Evolutionary conservation across 2,113 vertebrate species (phyloP), one percentile per base, ranked within the genome.

Genomic region (Coturnix japonica): DNA sequence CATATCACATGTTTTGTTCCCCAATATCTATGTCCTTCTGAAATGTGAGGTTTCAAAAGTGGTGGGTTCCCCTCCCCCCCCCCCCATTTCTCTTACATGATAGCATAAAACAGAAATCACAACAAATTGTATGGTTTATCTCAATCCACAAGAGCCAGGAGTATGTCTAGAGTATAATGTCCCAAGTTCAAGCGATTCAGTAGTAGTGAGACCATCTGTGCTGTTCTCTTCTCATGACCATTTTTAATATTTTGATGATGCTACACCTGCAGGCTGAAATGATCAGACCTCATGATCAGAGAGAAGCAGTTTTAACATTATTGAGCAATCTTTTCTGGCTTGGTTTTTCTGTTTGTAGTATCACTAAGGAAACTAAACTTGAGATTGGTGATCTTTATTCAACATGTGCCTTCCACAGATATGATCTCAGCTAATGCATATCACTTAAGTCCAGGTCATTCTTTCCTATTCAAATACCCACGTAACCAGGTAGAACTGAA

Each of bases 351-450:
- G 9, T 96, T 92, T 96, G 82, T 91, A 87, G 35, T 59, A 85
- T 94, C 78, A 64, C 90, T 78, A 92, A 63, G 94, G 91, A 92
- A 97, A 97, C 94, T 57, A 78, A 94, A 67, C 0, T 35, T 77
- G 87, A 95, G 87, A 53, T 39, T 73, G 41, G 39, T 75, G 66
- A 94, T 93, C 77, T 81, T 49, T 91, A 91, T 95, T 95, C 90
- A 96, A 65, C 83, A 75, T 64, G 85, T n/a, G 47, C 80, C 92
- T 92, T 91, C 25, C 51, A 67, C 84, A 96, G 94, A 95, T 61
- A 51, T 80, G 94, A 96, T 93, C 85, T 97, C 96, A 96, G 89
- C 69, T 89, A 79, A 92, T 37, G 22, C 18, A 28, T 25, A 78
- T 57, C 91, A 41, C 75, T 80, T 77, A 75, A 73, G 75, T 83